phyloP scores from a whole-genome alignment of 2,113 vertebrate species.

The Alouatta palliata region DNA sequence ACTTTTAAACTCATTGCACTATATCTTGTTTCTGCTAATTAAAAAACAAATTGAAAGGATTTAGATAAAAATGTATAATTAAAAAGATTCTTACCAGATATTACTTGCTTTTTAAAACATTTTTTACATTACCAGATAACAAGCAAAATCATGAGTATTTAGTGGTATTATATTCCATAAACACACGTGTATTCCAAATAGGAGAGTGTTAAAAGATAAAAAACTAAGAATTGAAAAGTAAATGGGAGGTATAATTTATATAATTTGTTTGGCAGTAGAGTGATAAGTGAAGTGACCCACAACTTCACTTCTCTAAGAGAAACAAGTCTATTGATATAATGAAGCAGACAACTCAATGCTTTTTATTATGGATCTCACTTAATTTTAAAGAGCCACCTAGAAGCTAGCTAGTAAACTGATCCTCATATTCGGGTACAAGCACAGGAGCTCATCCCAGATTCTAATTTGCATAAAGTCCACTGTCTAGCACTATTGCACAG shows the following conservation, averaged over 20 bases:
- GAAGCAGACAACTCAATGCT: neutral
- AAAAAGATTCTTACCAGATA: neutral
- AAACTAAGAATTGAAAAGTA: neutral
- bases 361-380: neutral
- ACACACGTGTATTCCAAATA: neutral
- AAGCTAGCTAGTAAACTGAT: neutral
- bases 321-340: neutral
- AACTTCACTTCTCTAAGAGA: neutral
- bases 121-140: neutral
- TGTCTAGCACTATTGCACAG: neutral
- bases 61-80: neutral
- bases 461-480: neutral
- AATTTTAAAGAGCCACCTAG: neutral
- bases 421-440: neutral
- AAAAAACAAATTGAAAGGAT: neutral
- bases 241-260: neutral
- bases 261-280: neutral
- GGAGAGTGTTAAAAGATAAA: neutral
- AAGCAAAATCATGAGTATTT: neutral
- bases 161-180: neutral
- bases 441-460: neutral
- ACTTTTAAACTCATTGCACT: neutral
- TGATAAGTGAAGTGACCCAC: neutral
- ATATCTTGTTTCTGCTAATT: neutral
- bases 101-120: neutral